These are phyloP conservation scores for Arenicola marina DNA, from an alignment of 2,888 invertebrate species.

Conservation along the genomic window DNA sequence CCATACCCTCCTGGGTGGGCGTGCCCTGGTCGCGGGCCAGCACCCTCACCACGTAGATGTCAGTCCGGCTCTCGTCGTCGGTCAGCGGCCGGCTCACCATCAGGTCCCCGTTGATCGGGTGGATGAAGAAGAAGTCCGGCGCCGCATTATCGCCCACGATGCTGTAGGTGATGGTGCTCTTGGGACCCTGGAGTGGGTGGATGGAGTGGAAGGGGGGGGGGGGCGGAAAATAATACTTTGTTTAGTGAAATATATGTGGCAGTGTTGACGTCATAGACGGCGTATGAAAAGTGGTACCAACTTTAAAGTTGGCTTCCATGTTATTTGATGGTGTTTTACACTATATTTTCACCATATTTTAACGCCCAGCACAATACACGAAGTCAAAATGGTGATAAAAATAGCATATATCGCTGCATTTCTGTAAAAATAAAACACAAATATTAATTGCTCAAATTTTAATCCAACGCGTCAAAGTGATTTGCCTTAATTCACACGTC, in stretches of 20 bases:
- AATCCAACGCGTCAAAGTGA: neutral
- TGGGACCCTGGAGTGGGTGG: slow-evolving; percentile 37
- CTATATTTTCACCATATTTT: too few relatives aligned
- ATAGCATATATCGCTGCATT: too few relatives aligned
- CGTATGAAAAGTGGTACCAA: too few relatives aligned
- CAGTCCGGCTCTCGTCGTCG: slow-evolving; percentile 7
- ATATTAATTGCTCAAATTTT: neutral
- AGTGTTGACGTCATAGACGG: too few relatives aligned
- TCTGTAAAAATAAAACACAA: neutral
- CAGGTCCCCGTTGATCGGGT: slow-evolving; percentile 42
- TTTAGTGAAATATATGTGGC: too few relatives aligned
- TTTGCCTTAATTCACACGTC: neutral
- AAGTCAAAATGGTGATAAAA: too few relatives aligned
- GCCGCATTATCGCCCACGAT: slow-evolving; percentile 44
- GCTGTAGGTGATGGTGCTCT: slow-evolving; percentile 45
- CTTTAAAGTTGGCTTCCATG: too few relatives aligned
- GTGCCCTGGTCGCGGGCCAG: slow-evolving; percentile 40
- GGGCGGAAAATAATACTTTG: too few relatives aligned
- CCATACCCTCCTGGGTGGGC: slow-evolving; percentile 36
- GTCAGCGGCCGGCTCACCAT: slow-evolving; percentile 33
- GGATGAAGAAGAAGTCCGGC: slow-evolving; percentile 42
- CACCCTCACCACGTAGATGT: slow-evolving; percentile 28
- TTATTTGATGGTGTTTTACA: too few relatives aligned
- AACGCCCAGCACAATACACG: too few relatives aligned
- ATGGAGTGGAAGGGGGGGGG: too few relatives aligned